Evolutionary conservation across 2,113 vertebrate genomes (phyloP).

Genomic region (Antechinus stuartii): DNA sequence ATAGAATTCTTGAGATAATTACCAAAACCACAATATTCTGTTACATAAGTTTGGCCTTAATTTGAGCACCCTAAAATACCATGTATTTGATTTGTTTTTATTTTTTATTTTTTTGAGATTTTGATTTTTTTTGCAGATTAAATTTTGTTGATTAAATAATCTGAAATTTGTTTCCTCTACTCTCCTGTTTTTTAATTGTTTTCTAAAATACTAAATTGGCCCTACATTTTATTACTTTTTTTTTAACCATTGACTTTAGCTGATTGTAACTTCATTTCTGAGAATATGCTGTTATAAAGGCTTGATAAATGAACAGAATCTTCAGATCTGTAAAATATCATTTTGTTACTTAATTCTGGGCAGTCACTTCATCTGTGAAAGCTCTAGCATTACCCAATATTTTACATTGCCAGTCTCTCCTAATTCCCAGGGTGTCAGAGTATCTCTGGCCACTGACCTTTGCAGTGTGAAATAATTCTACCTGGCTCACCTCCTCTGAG

Average conservation of each 20-base stretch:
- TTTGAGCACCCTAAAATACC: neutral
- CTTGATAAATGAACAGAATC: neutral
- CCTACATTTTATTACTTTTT: neutral
- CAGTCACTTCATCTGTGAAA: no score
- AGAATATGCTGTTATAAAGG: neutral
- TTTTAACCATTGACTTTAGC: conserved; percentile 10
- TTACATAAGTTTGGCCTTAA: neutral
- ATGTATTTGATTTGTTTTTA: neutral
- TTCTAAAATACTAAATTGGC: conserved; percentile 3
- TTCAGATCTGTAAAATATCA: neutral
- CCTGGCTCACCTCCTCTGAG: no score
- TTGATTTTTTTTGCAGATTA: conserved; percentile 19
- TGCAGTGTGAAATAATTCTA: no score
- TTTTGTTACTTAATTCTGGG: no score
- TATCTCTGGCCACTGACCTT: no score
- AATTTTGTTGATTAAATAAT: neutral
- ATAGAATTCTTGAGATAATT: neutral
- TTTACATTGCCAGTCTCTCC: no score
- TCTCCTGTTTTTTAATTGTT: neutral
- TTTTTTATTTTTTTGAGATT: neutral
- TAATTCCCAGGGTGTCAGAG: no score
- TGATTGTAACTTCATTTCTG: neutral
- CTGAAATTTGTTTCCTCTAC: neutral
- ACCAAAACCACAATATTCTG: neutral
- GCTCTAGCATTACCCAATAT: no score